phyloP scores from a whole-genome alignment of 2,797 vertebrate genomes.

The Pantherophis alleghaniensis region DNA sequence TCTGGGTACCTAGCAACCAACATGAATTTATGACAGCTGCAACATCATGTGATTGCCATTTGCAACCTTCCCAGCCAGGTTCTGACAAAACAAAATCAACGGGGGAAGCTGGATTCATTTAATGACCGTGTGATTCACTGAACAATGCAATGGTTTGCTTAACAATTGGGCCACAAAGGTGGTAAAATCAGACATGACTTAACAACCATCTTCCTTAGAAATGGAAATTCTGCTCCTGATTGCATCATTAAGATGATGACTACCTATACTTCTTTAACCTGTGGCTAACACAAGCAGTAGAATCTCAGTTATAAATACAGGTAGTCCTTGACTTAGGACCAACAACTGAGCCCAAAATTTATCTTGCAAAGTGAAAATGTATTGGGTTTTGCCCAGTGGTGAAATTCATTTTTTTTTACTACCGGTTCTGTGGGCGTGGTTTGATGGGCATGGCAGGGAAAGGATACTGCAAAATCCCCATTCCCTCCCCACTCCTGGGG shows the following conservation, averaged over 20 bases:
- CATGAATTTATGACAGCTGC: not conserved
- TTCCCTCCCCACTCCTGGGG: too few species aligned
- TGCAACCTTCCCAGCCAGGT: not conserved
- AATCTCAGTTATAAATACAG: not conserved
- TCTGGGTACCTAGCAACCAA: not conserved
- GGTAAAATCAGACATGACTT: not conserved
- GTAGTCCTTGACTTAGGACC: not conserved
- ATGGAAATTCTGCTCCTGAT: not conserved
- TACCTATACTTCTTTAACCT: not conserved
- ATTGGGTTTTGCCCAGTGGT: not conserved
- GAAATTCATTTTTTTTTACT: too few species aligned
- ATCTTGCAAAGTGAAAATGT: not conserved
- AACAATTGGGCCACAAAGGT: not conserved
- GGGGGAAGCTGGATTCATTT: not conserved
- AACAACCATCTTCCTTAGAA: not conserved
- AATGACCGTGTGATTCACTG: not conserved
- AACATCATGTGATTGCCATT: not conserved
- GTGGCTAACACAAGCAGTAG: not conserved
- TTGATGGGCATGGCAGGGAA: too few species aligned
- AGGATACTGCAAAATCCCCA: too few species aligned
- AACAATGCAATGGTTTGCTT: not conserved
- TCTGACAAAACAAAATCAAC: not conserved
- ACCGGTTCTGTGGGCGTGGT: too few species aligned
- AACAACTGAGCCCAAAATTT: not conserved
- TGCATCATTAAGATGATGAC: rapidly evolving